These are phyloP conservation scores for Eira barbara DNA, from an alignment of 2,113 vertebrate species.

Conservation along the genomic window DNA sequence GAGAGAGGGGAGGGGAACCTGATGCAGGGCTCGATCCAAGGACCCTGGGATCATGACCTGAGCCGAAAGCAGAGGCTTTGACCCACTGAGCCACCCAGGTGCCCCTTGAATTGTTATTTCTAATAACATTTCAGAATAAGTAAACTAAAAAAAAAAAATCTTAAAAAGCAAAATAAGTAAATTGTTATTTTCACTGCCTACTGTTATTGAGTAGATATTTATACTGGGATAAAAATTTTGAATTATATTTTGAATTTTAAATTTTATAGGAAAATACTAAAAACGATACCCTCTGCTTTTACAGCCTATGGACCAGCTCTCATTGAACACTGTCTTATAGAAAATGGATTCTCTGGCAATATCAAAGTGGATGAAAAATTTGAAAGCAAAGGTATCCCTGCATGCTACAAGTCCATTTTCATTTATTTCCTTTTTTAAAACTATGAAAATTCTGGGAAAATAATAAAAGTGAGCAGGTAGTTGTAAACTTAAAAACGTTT, in stretches of 20 bases:
- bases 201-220: slow-evolving; percentile 16
- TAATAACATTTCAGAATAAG: slow-evolving; percentile 34
- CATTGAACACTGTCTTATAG: slow-evolving; percentile 95
- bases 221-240: neutral
- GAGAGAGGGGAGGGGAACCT: too few species aligned
- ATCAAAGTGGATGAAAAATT: slow-evolving; percentile 88
- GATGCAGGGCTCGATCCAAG: too few species aligned
- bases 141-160: neutral
- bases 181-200: slow-evolving; percentile 3
- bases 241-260: slow-evolving; percentile 24
- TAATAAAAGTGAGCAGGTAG: neutral
- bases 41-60: too few species aligned
- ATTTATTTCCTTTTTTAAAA: slow-evolving; percentile 24
- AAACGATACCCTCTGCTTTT: neutral
- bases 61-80: too few species aligned
- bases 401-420: neutral
- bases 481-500: neutral
- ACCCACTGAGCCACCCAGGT: too few species aligned
- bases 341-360: slow-evolving; percentile 87
- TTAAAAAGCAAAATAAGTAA: neutral
- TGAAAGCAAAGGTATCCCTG: slow-evolving; percentile 82
- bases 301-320: slow-evolving; percentile 94
- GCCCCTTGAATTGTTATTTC: neutral
- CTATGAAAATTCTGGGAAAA: neutral
- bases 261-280: slow-evolving; percentile 45